Evolutionary conservation across 2,888 invertebrate genomes (phyloP).

Genomic region (Conomelus anceps): DNA sequence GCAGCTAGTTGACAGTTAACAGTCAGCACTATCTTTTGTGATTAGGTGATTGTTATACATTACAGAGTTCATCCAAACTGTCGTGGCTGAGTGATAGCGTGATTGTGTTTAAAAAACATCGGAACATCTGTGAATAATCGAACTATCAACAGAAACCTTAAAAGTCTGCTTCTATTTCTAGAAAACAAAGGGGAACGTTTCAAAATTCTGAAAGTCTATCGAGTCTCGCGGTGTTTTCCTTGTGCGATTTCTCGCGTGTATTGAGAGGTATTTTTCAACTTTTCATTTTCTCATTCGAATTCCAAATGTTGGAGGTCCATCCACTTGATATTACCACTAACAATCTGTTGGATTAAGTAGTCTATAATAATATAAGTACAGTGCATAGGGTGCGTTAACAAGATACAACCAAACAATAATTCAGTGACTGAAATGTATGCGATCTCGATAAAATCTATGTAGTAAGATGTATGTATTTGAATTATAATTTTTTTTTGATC

Average conservation of each 20-base stretch:
- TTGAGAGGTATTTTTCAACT: background rate
- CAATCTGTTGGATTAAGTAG: too few relatives aligned
- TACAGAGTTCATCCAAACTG: too few relatives aligned
- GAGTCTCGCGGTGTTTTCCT: background rate
- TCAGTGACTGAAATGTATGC: too few relatives aligned
- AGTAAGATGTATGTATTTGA: too few relatives aligned
- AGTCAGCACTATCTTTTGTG: too few relatives aligned
- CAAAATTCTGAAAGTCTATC: background rate
- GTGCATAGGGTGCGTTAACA: too few relatives aligned
- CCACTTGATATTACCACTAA: background rate
- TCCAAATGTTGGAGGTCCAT: background rate
- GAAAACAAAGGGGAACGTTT: background rate
- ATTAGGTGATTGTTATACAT: too few relatives aligned
- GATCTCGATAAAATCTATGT: too few relatives aligned
- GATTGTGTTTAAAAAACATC: background rate
- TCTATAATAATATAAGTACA: too few relatives aligned
- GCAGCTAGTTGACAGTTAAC: background rate
- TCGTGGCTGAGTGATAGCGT: too few relatives aligned
- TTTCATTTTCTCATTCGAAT: background rate
- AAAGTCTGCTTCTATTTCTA: background rate
- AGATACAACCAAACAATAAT: too few relatives aligned
- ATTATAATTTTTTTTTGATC: too few relatives aligned
- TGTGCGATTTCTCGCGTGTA: background rate
- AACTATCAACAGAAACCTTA: background rate
- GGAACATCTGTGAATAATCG: background rate